Evolutionary conservation across 1,140 invertebrate species (phyloP).

Genomic region (Venturia canescens): DNA sequence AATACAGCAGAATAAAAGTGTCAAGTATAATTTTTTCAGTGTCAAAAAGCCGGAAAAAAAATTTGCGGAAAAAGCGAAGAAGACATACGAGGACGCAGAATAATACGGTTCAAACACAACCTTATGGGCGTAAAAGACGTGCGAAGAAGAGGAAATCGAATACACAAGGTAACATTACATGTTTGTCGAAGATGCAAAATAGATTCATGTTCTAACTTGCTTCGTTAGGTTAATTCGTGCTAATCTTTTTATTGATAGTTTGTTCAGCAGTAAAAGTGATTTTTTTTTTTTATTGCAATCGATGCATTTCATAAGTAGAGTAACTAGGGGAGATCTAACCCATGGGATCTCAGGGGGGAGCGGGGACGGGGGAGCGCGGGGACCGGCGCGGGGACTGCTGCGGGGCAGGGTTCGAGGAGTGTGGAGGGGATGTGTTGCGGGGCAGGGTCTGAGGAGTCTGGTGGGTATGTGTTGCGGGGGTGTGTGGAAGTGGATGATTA

Average conservation of each 20-base stretch:
- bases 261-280: neutral
- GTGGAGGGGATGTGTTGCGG: too few relatives aligned
- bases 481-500: too few relatives aligned
- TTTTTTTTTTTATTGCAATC: neutral
- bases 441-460: too few relatives aligned
- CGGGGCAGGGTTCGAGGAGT: too few relatives aligned
- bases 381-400: too few relatives aligned
- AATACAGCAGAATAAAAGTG: neutral
- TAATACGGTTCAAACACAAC: too few relatives aligned
- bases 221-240: neutral
- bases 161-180: constrained; percentile 30
- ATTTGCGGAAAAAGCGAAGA: constrained; percentile 17
- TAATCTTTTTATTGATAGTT: neutral
- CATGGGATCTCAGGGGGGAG: too few relatives aligned
- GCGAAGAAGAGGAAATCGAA: constrained; percentile 9
- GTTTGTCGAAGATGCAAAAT: constrained; percentile 17
- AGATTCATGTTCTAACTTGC: neutral
- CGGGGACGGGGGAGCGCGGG: too few relatives aligned
- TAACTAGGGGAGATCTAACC: too few relatives aligned
- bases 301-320: neutral
- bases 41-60: constrained; percentile 25
- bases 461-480: too few relatives aligned
- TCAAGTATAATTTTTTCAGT: constrained; percentile 5
- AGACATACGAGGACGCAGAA: neutral
- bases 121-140: neutral